Evolutionary conservation across 2,113 vertebrate species (phyloP), one percentile per base, ranked within the genome.

Genomic region (Daubentonia madagascariensis): DNA sequence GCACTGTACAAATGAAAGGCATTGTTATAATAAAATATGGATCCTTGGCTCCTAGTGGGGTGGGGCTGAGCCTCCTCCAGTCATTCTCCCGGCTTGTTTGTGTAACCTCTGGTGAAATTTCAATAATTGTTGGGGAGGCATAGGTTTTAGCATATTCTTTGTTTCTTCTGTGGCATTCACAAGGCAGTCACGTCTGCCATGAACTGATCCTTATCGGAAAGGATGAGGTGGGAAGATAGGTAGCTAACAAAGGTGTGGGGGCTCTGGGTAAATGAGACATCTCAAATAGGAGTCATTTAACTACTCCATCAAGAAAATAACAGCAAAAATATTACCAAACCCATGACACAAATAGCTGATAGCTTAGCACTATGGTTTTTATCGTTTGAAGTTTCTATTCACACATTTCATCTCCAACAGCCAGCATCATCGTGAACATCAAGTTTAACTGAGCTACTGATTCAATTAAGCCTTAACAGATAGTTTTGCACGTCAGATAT

Each of bases 171-270:
- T 83, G 57, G 59, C 8, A n/a, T 83, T 61, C 75, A 68, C 54
- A 81, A 63, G 40, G 54, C 78, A 22, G 18, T 85, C 70, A 59
- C 50, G 30, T 73, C 54, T 81, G 32, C 32, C 23, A 32, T 57
- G 85, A 92, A 73, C 61, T 67, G 10, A 72, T 67, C 32, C 86
- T 95, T 93, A 72, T 90, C 20, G 9, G 59, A 97, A 97, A 28
- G 63, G 61, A 68, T 85, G 28, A 22, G 12, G 7, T 67, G 20
- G 54, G 84, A 75, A 80, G 28, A 83, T 14, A 35, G 43, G 22
- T 45, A 86, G 70, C 16, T 88, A 52, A 75, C 83, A 70, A 45
- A 5, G 28, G 43, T 7, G 11, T 80, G n/a, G 32, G 70, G 54
- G 13, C 30, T 83, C 85, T 79, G 23, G 6, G 68, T 78, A 67